Base-by-base conservation (phyloP, 2,888 invertebrate species). In the Ichneumoninae sp. region DNA sequence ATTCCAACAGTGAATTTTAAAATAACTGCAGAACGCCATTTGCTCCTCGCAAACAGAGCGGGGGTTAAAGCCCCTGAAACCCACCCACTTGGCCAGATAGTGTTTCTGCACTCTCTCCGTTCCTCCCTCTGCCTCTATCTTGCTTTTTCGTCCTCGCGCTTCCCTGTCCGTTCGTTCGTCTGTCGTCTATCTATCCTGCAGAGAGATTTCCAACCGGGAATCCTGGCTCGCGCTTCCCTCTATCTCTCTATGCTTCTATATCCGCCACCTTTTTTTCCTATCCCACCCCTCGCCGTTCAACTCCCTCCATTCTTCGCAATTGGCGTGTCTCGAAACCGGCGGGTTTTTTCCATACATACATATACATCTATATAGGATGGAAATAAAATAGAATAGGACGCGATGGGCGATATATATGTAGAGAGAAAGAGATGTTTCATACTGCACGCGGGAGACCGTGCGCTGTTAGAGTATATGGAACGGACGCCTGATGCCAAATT, bases 11-110 rank as follows among this genome's bases (percentile, higher is more conserved):
- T 92, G 93, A 93, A 94, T 94, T 94, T 93, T 93, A 94, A 94
- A 94, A 94, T 94, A 94, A 94, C 94, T 94, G 93, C 93, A 92
- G 93, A 94, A 93, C 94, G 94, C 94, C 94, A 94, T 94, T 94
- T 94, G 93, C 93, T 93, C 92, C 92, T 92, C 92, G 92, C 93
- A 94, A 94, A 94, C 93, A 94, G 93, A 92, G 69, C 89, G 88
- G 87, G 63, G 90, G 90, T 91, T 91, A 92, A 91, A 92, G 92
- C 92, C 90, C 87, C 88, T 81, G 66, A 50, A 44, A 63, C 40
- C 76, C 76, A 76, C 76, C 76, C 76, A 54, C 66, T 76, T 76
- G 19, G 22, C 65, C 66, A 30, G 26, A 33, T 52, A 74, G 79
- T 83, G 76, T 87, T 87, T 85, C 85, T 69, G 83, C 77, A 36